Evolutionary conservation across 2,113 vertebrate species (phyloP).

Genomic region (Melospiza georgiana): DNA sequence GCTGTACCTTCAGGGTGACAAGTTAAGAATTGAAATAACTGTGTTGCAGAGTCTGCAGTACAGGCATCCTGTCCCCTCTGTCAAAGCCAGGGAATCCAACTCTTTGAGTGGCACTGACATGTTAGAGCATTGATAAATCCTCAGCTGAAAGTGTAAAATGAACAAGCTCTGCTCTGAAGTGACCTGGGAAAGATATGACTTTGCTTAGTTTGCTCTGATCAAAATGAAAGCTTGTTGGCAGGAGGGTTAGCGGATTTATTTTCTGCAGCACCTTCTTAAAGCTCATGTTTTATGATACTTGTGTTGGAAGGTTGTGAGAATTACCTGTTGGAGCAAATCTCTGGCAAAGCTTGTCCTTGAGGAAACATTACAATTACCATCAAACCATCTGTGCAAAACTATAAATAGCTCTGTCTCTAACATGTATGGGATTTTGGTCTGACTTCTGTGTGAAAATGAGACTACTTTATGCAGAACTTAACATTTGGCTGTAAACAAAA

Average conservation of each 20-base stretch:
- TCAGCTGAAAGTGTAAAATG: background rate
- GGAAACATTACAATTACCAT: slow-evolving; percentile 6
- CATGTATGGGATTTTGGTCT: slow-evolving; percentile 8
- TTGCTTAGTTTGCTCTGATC: background rate
- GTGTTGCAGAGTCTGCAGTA: background rate
- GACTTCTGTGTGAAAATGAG: slow-evolving; percentile 50
- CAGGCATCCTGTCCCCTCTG: background rate
- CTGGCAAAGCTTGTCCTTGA: slow-evolving; percentile 29
- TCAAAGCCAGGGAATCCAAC: background rate
- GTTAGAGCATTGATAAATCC: background rate
- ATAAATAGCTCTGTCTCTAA: slow-evolving; percentile 37
- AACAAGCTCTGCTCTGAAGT: background rate
- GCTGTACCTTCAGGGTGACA: background rate
- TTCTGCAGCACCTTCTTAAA: background rate
- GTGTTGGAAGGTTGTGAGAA: background rate
- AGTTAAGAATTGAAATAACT: background rate
- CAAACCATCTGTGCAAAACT: slow-evolving; percentile 37
- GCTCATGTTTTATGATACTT: background rate
- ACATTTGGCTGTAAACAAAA: slow-evolving; percentile 35
- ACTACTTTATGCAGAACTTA: slow-evolving; percentile 5
- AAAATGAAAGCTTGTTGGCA: background rate
- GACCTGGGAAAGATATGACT: too few relatives aligned
- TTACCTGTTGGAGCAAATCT: slow-evolving; percentile 15
- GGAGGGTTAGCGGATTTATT: background rate
- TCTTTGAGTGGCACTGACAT: background rate